Base-by-base conservation (phyloP, 1,140 invertebrate species). In the Drosophila grimshawi region DNA sequence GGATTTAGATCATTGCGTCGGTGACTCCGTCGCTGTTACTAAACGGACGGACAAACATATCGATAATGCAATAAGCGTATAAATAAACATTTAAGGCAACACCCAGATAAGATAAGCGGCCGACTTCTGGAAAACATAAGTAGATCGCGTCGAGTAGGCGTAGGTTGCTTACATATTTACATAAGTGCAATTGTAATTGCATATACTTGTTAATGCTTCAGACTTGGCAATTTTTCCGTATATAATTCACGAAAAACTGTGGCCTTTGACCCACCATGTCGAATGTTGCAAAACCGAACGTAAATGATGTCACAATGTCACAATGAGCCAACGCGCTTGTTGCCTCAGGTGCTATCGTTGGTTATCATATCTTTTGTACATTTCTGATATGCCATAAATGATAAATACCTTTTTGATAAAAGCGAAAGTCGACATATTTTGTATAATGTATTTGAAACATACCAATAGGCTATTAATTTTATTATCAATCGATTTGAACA, bases 21-120 rank as follows among this genome's bases (percentile, higher is more conserved):
- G 35, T 19, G 41, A 65, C 33, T 41, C 46, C 33, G 45, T 39
- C 32, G 32, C 51, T 69, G 65, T 69, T 74, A 74, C 65, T 59
- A 75, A 45, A 64, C 30, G 48, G 19, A 62, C 59, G 32, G 37
- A 52, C 53, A 64, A 43, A 63, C 52, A 70, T 53, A 70, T 63
- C 66, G 66, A 75, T 70, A 74, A 55, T 74, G 57, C 65, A 55
- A 62, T 62, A 74, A 68, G 70, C 56, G 56, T 61, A 60, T 52
- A 60, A 73, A 67, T 67, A 73, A 68, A 68, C 37, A 59, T 59
- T 52, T 59, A 45, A 59, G 51, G 57, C 35, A 68, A 11, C 39
- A 41, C 2, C 4, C 7, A 33, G 55, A 61, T 62, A 74, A 73
- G 70, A 73, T 49, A 11, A 43, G 8, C 41, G 27, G n/a, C 6